A percentile compares a stretch with the other conserved stretches of the same genome.
These are phyloP conservation scores for Hemichromis elongatus DNA, from an alignment of 2,113 vertebrate genomes.

Conservation along the genomic window DNA sequence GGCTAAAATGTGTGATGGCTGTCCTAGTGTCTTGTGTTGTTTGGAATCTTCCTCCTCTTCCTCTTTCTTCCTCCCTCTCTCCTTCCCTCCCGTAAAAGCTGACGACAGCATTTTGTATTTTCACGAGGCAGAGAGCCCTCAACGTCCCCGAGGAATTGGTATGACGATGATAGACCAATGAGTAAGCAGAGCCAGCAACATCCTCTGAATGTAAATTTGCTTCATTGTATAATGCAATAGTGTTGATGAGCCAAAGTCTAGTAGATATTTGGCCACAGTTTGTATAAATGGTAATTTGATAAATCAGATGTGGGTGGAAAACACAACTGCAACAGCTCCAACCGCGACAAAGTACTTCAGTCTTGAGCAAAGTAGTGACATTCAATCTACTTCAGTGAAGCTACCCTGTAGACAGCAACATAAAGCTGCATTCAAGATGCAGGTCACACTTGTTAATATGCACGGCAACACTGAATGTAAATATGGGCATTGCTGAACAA, in stretches of 20 bases:
- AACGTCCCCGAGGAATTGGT: conserved; percentile 35
- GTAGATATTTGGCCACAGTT: neutral
- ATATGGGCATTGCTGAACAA: neutral
- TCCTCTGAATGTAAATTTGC: conserved; percentile 34
- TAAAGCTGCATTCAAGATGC: neutral
- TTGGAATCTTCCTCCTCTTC: neutral
- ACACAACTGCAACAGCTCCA: neutral
- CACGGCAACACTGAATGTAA: neutral
- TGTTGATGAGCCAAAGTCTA: neutral
- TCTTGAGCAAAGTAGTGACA: neutral
- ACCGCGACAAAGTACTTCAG: neutral
- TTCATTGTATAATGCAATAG: neutral
- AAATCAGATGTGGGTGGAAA: neutral
- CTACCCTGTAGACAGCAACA: neutral
- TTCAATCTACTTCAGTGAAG: neutral
- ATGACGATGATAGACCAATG: conserved; percentile 39
- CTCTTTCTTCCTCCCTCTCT: neutral
- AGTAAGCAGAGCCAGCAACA: conserved; percentile 46
- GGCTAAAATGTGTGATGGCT: neutral
- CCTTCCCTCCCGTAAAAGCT: conserved; percentile 29
- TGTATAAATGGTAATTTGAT: neutral
- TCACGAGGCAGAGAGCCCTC: conserved; percentile 10
- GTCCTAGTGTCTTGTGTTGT: neutral
- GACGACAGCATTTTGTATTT: conserved; percentile 54
- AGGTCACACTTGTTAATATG: neutral